Base-by-base conservation (phyloP, 1,140 invertebrate genomes). In the Epicauta chinensis region DNA sequence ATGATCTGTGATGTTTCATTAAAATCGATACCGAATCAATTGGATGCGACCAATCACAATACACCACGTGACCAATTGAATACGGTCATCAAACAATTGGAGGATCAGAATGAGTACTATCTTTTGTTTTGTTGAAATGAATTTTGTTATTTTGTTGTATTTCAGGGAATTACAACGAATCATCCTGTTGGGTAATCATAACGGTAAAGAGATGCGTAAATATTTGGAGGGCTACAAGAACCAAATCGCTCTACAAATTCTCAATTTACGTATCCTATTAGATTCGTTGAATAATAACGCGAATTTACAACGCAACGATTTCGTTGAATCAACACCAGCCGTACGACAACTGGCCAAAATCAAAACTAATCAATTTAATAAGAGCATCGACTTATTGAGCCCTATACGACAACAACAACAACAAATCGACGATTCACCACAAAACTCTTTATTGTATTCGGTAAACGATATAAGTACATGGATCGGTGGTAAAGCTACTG, bases 71-170 rank as follows among this genome's bases (percentile, higher is more conserved):
- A 64, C 12, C 75, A 81, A 51, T 62, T 82, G 17, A 76, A 81
- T 55, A 73, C 78, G 58, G 77, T 83, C 45, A 82, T 83, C 38
- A 66, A 64, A 44, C 75, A 81, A 51, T 65, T 83, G 41, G 81
- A 82, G 68, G 67, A 72, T 41, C 78, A 82, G 66, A 80, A 81
- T 59, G 74, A 66, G 78, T 78, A 63, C 58, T 66, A 67, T 13
- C 41, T 15, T 36, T 16, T 13, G 30, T 43, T 44, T 16, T 36
- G 31, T 43, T 50, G 11, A 23, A 37, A 29, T 50, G 30, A 23
- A 15, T 47, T 42, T 39, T 35, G 51, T 43, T 53, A 34, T 50
- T 53, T 44, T 42, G n/a, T n/a, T n/a, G n/a, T n/a, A n/a, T n/a
- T n/a, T n/a, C n/a, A 64, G 67, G 44, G 62, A 68, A 43, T 47